Evolutionary conservation across 2,888 invertebrate genomes (phyloP).

Genomic region (Strigamia maritima): DNA sequence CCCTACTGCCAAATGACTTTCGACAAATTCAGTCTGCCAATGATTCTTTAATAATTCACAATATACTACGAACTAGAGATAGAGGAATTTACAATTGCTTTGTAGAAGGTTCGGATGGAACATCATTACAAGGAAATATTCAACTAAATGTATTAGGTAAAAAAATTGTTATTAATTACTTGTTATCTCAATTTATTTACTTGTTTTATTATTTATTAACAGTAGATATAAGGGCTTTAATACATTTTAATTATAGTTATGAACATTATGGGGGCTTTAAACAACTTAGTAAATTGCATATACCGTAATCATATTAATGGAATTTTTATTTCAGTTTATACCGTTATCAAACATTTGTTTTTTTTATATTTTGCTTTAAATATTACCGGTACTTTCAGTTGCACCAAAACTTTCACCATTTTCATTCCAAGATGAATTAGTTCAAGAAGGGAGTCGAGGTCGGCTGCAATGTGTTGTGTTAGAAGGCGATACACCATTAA

Average conservation of each 20-base stretch:
- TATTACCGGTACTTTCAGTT: not conserved
- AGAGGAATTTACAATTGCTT: slow-evolving; percentile 1
- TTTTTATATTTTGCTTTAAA: too few relatives aligned
- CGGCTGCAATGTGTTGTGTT: not conserved
- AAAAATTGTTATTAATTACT: not conserved
- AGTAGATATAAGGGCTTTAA: too few relatives aligned
- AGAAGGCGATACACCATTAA: not conserved
- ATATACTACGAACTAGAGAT: slow-evolving; percentile 16
- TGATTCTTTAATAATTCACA: not conserved
- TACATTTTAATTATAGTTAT: too few relatives aligned
- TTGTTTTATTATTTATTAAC: too few relatives aligned
- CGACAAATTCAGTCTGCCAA: not conserved
- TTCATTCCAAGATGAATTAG: slow-evolving; percentile 17
- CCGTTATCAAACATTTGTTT: too few relatives aligned
- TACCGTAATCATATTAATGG: too few relatives aligned
- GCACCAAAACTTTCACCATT: not conserved
- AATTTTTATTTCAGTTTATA: too few relatives aligned
- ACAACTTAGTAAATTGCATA: too few relatives aligned
- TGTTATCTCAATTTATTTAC: too few relatives aligned
- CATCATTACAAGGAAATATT: not conserved
- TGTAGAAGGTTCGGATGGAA: not conserved
- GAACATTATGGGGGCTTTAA: too few relatives aligned
- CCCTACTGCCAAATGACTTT: not conserved
- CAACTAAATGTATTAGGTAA: slow-evolving; percentile 1
- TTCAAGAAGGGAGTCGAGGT: slow-evolving; percentile 14